Percentiles rank a stretch among this genome's conserved stretches.
These are phyloP conservation scores for Scolanthus callimorphus DNA, from an alignment of 92 coral and sea anemone genomes.

Conservation along the genomic window DNA sequence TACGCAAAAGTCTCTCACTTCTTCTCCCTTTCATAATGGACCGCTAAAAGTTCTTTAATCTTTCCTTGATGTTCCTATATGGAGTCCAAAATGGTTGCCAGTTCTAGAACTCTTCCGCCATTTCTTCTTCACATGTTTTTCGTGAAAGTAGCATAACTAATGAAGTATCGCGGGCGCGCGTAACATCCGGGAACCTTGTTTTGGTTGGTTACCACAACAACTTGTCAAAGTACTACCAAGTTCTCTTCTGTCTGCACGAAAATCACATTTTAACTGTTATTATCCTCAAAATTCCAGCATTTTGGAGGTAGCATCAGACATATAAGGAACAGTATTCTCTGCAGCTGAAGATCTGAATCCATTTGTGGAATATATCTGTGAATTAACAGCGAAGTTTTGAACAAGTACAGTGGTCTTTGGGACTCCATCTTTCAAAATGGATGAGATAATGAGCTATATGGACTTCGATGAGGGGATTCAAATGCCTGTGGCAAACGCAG, in stretches of 20 bases:
- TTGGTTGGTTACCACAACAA: slow-evolving; percentile 83
- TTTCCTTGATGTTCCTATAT: background rate
- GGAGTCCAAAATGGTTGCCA: no score
- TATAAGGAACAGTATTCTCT: no score
- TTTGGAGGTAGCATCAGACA: background rate
- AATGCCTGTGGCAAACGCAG: slow-evolving; percentile 92
- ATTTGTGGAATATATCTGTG: no score
- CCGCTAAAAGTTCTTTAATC: background rate
- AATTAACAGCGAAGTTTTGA: no score
- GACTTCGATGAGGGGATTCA: slow-evolving; percentile 98
- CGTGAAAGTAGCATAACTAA: background rate
- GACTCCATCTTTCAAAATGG: slow-evolving; percentile 50
- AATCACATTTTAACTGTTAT: slow-evolving; percentile 2
- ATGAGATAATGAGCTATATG: slow-evolving; percentile 77
- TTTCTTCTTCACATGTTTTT: background rate
- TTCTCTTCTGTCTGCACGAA: background rate
- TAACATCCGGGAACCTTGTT: slow-evolving; percentile 37
- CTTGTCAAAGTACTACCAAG: slow-evolving; percentile 7
- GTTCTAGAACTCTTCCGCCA: no score
- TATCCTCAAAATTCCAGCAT: background rate
- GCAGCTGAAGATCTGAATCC: no score
- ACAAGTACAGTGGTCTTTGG: no score
- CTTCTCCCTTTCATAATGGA: background rate
- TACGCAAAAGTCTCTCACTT: background rate
- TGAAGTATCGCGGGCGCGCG: slow-evolving; percentile 15